Percentiles rank a stretch among this genome's conserved stretches.
phyloP scores from a whole-genome alignment of 2,888 invertebrate genomes.

The Spialia ferax region DNA sequence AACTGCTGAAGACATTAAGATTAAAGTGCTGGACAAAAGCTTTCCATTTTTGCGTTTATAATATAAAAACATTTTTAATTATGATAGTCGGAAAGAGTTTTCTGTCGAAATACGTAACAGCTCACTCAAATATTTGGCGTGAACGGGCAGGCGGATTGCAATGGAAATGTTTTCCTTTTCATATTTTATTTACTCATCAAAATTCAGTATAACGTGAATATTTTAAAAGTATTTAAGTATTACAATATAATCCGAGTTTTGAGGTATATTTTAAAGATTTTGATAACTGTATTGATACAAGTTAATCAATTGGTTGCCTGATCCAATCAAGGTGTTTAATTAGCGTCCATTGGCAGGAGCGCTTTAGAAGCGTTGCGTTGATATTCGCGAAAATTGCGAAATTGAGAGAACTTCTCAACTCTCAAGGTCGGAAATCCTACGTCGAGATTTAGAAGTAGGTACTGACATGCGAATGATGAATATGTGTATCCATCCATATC shows the following conservation, averaged over 20 bases:
- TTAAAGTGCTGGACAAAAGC: neutral
- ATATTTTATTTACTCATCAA: constrained; percentile 5
- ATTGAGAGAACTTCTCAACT: too few species aligned
- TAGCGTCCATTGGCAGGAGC: too few species aligned
- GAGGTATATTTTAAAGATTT: neutral
- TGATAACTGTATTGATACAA: too few species aligned
- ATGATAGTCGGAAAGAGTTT: constrained; percentile 1
- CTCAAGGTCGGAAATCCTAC: too few species aligned
- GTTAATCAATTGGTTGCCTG: neutral
- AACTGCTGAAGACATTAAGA: neutral
- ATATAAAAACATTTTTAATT: constrained; percentile 13
- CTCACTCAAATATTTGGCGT: constrained; percentile 17
- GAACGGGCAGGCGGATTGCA: constrained; percentile 7
- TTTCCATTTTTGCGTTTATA: neutral
- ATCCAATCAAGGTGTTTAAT: neutral
- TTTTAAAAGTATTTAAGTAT: neutral
- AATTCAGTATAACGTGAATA: constrained; percentile 2
- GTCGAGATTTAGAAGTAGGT: too few species aligned
- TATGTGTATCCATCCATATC: too few species aligned
- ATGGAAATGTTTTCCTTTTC: neutral
- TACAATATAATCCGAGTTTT: neutral
- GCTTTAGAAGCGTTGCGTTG: too few species aligned
- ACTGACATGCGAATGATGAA: too few species aligned
- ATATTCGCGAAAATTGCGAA: too few species aligned
- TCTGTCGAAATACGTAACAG: constrained; percentile 3